Evolutionary conservation across 1,140 invertebrate genomes (phyloP).

Genomic region (Calliphora vicina): DNA sequence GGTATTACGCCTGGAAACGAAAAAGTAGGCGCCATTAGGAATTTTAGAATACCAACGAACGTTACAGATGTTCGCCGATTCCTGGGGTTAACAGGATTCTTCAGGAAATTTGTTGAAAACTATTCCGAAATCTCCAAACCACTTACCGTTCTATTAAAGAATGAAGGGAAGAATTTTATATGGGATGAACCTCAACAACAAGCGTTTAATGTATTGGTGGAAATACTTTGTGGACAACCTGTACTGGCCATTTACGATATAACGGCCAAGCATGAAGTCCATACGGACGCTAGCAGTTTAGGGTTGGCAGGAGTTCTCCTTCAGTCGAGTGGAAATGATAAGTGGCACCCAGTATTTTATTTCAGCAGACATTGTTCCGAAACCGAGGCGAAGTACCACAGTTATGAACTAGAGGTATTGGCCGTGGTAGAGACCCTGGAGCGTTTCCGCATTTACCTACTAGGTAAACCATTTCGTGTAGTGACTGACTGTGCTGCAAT

Average conservation of each 20-base stretch:
- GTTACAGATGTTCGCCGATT: constrained; percentile 45
- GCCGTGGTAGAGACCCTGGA: background rate
- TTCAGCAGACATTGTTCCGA: background rate
- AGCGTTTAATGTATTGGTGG: background rate
- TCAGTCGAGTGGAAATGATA: background rate
- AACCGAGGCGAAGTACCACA: background rate
- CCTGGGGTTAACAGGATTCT: constrained; percentile 46
- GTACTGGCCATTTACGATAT: background rate
- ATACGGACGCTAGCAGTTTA: background rate
- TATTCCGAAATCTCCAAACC: constrained; percentile 48
- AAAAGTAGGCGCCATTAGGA: constrained; percentile 46
- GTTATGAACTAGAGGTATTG: background rate
- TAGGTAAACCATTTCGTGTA: background rate
- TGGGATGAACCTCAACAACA: background rate
- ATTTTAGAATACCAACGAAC: constrained; percentile 49
- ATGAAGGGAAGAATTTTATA: background rate
- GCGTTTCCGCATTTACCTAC: constrained; percentile 7
- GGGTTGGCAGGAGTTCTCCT: background rate
- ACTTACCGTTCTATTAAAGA: constrained; percentile 45
- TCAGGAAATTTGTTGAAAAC: constrained; percentile 44
- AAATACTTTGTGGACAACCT: background rate
- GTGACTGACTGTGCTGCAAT: constrained; percentile 20
- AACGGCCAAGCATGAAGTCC: background rate
- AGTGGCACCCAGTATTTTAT: background rate
- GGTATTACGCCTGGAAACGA: constrained; percentile 48